Percentiles rank a stretch among this genome's conserved stretches.
Conservation (phyloP, 2,113 vertebrate species). For the Ifrita kowaldi region DNA sequence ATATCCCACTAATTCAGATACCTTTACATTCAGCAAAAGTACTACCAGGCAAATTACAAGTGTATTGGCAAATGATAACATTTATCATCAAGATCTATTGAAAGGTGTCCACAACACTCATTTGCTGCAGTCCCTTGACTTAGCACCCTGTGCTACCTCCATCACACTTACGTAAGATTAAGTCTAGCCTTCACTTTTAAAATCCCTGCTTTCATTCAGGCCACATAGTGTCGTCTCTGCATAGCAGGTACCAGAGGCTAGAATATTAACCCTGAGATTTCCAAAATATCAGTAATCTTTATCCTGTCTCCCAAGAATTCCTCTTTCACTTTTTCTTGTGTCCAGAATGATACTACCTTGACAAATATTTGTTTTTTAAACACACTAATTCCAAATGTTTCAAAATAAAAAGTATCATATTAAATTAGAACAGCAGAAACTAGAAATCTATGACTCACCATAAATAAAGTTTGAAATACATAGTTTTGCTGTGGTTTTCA, state of each 20-base stretch:
- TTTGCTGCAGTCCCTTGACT: not conserved
- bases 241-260: not conserved
- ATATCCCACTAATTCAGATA: not conserved
- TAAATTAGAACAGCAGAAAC: not conserved
- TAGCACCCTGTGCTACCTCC: not conserved
- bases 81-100: not conserved
- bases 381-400: not conserved
- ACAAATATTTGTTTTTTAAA: not conserved
- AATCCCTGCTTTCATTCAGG: not conserved
- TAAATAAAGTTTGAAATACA: not conserved
- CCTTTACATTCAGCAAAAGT: not conserved
- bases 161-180: not conserved
- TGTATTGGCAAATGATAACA: not conserved
- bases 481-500: not conserved
- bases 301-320: not conserved
- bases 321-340: not conserved
- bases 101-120: not conserved
- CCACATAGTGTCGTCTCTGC: not conserved
- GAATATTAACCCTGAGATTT: not conserved
- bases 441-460: not conserved
- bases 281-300: not conserved
- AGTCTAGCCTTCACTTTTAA: not conserved
- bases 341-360: not conserved
- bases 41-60: not conserved
- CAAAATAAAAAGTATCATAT: not conserved